These are phyloP conservation scores for Crocuta crocuta DNA, from an alignment of 2,113 vertebrate species.

Conservation along the genomic window DNA sequence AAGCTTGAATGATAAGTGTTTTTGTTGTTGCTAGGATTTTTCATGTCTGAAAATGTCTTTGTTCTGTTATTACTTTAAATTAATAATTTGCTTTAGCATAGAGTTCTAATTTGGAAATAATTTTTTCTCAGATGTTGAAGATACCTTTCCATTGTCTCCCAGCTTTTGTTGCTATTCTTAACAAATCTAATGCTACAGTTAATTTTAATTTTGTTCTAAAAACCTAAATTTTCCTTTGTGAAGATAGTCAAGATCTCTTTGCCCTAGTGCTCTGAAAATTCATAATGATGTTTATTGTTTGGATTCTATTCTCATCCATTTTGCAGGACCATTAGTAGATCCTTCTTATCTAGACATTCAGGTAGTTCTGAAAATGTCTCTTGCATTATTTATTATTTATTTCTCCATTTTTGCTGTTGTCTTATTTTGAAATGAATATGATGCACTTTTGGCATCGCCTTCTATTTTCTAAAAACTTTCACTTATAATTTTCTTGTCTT, in stretches of 20 bases:
- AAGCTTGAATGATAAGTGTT: not conserved
- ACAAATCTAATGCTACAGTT: not conserved
- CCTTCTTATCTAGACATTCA: not conserved
- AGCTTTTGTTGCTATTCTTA: not conserved
- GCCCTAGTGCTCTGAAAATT: not conserved
- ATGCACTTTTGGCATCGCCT: not conserved
- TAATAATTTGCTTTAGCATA: not conserved
- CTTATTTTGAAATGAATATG: not conserved
- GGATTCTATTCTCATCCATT: not conserved
- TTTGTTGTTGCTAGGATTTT: not conserved
- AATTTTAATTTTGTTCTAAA: not conserved
- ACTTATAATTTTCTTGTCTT: not conserved
- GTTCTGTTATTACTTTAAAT: not conserved
- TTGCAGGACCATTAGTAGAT: not conserved
- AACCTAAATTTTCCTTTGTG: not conserved
- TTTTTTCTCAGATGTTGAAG: not conserved
- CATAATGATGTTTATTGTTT: not conserved
- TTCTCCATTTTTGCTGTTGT: not conserved
- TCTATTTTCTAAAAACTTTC: not conserved
- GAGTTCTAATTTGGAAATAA: not conserved
- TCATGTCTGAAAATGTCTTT: not conserved
- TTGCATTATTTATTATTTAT: not conserved
- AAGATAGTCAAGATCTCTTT: not conserved
- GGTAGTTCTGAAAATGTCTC: not conserved
- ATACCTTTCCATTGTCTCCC: not conserved